These are phyloP conservation scores for Falco berigora DNA, from an alignment of 2,797 vertebrate species.

Conservation along the genomic window DNA sequence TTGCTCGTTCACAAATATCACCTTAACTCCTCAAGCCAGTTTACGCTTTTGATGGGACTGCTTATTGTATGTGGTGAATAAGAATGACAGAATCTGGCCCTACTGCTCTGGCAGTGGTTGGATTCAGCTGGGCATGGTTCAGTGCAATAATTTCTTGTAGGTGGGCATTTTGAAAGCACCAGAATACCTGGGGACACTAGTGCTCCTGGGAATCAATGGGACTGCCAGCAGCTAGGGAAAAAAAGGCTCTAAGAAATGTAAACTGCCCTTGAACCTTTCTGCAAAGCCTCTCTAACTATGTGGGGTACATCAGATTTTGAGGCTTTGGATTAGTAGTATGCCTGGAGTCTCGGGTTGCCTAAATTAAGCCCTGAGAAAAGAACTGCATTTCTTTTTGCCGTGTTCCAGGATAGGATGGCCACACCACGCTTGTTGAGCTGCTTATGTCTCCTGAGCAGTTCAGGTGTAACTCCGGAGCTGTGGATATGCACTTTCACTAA, in stretches of 20 bases:
- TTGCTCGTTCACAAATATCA: fast-evolving
- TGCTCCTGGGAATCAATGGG: background rate
- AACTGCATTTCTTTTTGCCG: background rate
- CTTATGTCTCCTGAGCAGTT: background rate
- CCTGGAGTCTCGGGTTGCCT: background rate
- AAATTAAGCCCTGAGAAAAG: background rate
- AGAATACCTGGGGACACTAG: background rate
- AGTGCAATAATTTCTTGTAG: background rate
- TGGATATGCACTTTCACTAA: background rate
- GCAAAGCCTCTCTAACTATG: background rate
- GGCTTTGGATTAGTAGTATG: background rate
- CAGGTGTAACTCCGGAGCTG: background rate
- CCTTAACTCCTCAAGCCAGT: background rate
- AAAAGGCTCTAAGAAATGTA: background rate
- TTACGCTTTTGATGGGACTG: background rate
- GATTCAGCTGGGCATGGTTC: background rate
- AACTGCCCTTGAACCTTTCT: background rate
- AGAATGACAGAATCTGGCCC: background rate
- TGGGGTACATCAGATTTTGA: background rate
- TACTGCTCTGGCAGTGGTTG: background rate
- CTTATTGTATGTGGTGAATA: background rate
- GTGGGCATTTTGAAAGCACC: background rate
- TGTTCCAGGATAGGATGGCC: background rate
- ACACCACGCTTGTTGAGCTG: background rate
- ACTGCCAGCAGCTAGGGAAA: background rate